Evolutionary conservation across 2,113 vertebrate genomes (phyloP), one percentile per base, ranked within the genome.

Genomic region (Mesocricetus auratus): DNA sequence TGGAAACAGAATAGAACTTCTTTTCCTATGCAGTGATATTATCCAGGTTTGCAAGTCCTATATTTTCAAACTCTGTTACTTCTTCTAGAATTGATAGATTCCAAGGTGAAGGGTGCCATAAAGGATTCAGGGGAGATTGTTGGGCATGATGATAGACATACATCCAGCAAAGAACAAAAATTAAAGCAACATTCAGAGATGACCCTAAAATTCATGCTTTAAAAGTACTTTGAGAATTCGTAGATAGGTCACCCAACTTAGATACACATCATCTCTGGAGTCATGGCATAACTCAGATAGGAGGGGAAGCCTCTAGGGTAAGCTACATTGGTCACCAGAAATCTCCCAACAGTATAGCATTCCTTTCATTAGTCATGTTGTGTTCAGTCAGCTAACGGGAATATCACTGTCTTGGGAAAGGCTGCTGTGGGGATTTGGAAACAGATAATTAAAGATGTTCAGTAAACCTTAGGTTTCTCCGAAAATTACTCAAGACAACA

Each of bases 211-310:
- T 85, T 69, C 42, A 91, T 81, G 15, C 85, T 96, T 86, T 64
- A 4, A 64, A 92, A 60, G 36, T 69, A 62, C 73, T 85, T 83
- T 45, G 62, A 88, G 81, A 83, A 96, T 42, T 85, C 15, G 16
- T 17, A 75, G 36, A 39, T 94, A 91, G 79, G 17, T 58, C 77
- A 42, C 15, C 33, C 69, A 75, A 92, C 69, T 96, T 77, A 86
- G 74, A 64, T 47, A 56, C 45, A 15, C 33, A 31, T 96, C 86
- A 94, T 21, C 10, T 89, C 33, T 86, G 82, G 31, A 89, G 66
- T 93, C 66, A 73, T 0, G 10, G 39, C 19, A 50, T 75, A 73
- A 22, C 68, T 87, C 85, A 87, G 4, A 10, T 7, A n/a, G 60
- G 33, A 85, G 79, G 39, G 47, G 53, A 78, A 82, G 68, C 42